Conservation (phyloP, 2,888 invertebrate genomes). For the Sipha maydis region DNA sequence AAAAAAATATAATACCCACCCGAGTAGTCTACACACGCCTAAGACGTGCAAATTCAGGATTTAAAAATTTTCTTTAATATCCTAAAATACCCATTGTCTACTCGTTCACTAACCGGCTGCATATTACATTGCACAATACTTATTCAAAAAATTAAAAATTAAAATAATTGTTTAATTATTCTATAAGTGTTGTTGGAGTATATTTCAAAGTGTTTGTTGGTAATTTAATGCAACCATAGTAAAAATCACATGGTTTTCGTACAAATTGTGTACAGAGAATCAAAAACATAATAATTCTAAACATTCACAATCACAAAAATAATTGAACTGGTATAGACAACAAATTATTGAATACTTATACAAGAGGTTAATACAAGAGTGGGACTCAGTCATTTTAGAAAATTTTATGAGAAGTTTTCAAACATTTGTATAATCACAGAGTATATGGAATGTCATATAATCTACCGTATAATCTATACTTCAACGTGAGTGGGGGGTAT, state of each 20-base stretch:
- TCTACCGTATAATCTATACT: neutral
- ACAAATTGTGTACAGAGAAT: constrained; percentile 23
- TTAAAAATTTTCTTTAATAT: constrained; percentile 46
- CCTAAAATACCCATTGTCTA: constrained; percentile 54
- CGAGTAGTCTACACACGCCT: constrained; percentile 35
- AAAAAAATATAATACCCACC: constrained; percentile 24
- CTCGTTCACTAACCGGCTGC: constrained; percentile 34
- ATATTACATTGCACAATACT: neutral
- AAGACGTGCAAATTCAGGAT: constrained; percentile 30
- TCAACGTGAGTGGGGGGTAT: neutral
- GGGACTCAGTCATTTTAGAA: constrained; percentile 54
- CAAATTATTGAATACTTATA: constrained; percentile 27
- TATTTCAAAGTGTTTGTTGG: constrained; percentile 1
- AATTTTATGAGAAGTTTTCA: constrained; percentile 39
- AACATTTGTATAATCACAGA: constrained; percentile 11
- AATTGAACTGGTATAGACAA: constrained; percentile 47
- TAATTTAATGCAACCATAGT: neutral
- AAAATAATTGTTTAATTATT: neutral
- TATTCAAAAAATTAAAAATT: constrained; percentile 4
- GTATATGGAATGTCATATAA: no score
- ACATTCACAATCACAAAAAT: constrained; percentile 49
- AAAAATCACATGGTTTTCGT: neutral
- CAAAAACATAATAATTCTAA: constrained; percentile 37
- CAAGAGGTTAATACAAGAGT: constrained; percentile 17
- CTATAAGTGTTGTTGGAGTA: neutral